Base-by-base conservation (phyloP, 1,140 invertebrate species). In the Pseudachorutes palmiensis region DNA sequence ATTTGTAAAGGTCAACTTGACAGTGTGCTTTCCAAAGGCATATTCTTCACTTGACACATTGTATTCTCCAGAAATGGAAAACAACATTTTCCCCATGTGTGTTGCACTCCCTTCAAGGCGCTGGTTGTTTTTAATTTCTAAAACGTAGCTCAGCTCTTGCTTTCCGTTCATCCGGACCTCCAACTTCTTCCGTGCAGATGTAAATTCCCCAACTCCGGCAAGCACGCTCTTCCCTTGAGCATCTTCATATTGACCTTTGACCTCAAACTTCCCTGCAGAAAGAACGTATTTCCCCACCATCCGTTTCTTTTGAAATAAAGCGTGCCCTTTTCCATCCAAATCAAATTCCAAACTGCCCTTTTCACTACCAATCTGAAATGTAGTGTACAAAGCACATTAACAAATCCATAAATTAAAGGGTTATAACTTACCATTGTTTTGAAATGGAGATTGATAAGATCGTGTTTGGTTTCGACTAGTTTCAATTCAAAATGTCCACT, bases 21-120 rank as follows among this genome's bases (percentile, higher is more conserved):
- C 49, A 5, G 36, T 55, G 31, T 73, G 71, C 16, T 70, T 68
- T 55, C 66, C 68, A 2, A 66, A 36, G 1, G 64, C 29, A 61
- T 51, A 69, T 30, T 68, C 67, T 9, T 48, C 63, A 16, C 45
- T 16, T 49, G 64, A 63, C 2, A 26, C 48, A 3, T 51, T 49
- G 36, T 70, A 70, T 1, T 61, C n/a, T 22, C 41, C 64, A 1
- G 62, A 26, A 5, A 70, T 5, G 62, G 61, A 32, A 1, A 55
- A 49, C 16, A 70, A 1, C 12, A 57, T 32, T 24, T 65, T 32
- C 1, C 62, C 66, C 0, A 58, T 0, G 28, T 61, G 58, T 1
- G 16, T 22, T 1, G 51, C n/a, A n/a, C 41, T 32, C 2, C 62
- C 64, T 3, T 29, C 61, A 1, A 69, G 32, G 14, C 61, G 29